Evolutionary conservation across 2,113 vertebrate genomes (phyloP).

Genomic region (Lepus europaeus): DNA sequence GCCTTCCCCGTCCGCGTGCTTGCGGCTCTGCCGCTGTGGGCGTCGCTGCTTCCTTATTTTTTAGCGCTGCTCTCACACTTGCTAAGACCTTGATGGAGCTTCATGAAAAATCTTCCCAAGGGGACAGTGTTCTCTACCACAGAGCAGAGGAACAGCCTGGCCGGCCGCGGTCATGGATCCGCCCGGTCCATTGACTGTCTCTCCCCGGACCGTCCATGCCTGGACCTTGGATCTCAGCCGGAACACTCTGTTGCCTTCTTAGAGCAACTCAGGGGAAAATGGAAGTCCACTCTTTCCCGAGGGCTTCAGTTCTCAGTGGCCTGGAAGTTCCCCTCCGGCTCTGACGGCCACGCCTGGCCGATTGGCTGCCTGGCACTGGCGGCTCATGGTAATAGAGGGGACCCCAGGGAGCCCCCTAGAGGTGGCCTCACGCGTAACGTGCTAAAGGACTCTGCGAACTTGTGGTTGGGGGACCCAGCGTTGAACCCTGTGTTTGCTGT

Average conservation of each 20-base stretch:
- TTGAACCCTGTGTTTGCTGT: not conserved
- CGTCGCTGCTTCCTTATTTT: not conserved
- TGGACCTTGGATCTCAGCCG: not conserved
- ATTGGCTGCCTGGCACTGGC: not conserved
- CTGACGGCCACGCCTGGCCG: not conserved
- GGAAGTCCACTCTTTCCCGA: not conserved
- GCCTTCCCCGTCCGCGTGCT: too few species aligned
- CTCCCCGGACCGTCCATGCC: not conserved
- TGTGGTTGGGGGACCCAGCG: not conserved
- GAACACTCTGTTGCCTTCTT: not conserved
- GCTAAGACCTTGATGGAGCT: not conserved
- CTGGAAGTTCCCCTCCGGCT: not conserved
- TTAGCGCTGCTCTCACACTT: not conserved
- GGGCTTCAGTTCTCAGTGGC: not conserved
- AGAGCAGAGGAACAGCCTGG: not conserved
- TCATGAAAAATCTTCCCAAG: not conserved
- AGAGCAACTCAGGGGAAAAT: not conserved
- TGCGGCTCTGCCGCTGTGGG: too few species aligned
- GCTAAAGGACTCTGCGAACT: not conserved
- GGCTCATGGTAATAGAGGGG: not conserved
- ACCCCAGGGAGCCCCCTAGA: not conserved
- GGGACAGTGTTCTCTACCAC: not conserved
- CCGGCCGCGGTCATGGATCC: not conserved
- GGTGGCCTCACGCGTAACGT: accelerated
- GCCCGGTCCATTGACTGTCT: not conserved